Evolutionary conservation across 2,797 vertebrate species (phyloP), one percentile per base, ranked within the genome.

Genomic region (Thripadectes ignobilis): DNA sequence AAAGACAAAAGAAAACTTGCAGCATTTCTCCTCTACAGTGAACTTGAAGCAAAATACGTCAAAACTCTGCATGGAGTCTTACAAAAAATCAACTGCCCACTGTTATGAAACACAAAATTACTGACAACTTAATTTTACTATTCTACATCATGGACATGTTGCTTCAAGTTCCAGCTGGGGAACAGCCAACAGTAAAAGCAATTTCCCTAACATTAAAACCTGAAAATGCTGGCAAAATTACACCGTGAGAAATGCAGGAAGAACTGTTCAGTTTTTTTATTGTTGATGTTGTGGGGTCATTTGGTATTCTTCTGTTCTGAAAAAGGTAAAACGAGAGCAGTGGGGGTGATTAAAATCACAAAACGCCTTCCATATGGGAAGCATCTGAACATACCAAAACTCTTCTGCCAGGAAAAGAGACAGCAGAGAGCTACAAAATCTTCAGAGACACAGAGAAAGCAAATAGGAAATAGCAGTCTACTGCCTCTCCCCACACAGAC

Each of bases 301-400:
- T 75, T 88, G 27, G 30, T 68, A 34, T 23, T 83, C n/a, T 86
- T 92, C 38, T 65, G 15, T 65, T 80, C 75, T 38, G 23, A 65
- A 68, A 85, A 89, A 77, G 20, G 65, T 88, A 83, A 85, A 91
- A 89, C 14, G 78, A 81, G 63, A 93, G 84, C 32, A 93, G 61
- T 1, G 5, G 91, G 54, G 34, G 61, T 65, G 51, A 90, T 43
- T 43, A 84, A 80, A 92, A 94, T 62, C 38, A 51, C 0, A 2
- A 89, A 89, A 92, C 32, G 58, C 30, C 41, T 95, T 92, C 68
- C 88, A 90, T 66, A 94, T 59, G 79, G 54, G 43, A 95, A 83
- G 65, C 39, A 91, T 78, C 30, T 66, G 79, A 95, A 85, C 41
- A 85, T 43, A 86, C 7, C 76, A 86, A 51, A 80, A 81, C 24